Conservation (phyloP, 2,113 vertebrate genomes). For the Pteruthius melanotis region DNA sequence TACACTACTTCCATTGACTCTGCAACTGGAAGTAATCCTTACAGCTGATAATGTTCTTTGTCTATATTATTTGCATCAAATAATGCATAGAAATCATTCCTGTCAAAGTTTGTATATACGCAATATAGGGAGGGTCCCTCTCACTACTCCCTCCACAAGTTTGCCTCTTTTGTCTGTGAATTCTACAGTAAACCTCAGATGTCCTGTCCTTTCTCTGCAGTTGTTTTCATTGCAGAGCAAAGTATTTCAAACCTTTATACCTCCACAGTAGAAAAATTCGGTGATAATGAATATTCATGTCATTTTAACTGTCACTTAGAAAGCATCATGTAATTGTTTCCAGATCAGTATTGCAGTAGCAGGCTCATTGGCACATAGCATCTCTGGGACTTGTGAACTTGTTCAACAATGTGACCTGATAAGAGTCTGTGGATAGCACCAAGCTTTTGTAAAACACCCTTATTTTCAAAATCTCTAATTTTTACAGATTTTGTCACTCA, state of each 20-base stretch:
- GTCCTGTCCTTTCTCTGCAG: not conserved
- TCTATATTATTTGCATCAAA: not conserved
- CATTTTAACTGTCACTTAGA: not conserved
- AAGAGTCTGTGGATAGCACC: not conserved
- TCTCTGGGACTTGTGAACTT: not conserved
- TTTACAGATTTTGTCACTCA: not conserved
- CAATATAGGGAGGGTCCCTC: not conserved
- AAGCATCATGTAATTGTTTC: not conserved
- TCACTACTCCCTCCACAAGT: not conserved
- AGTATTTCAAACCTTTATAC: not conserved
- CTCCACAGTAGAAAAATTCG: not conserved
- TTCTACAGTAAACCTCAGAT: not conserved
- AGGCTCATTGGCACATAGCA: not conserved
- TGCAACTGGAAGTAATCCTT: not conserved
- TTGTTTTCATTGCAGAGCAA: not conserved
- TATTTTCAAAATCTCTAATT: not conserved
- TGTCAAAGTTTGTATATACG: not conserved
- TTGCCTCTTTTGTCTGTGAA: not conserved
- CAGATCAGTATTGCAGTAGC: not conserved
- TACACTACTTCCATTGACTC: not conserved
- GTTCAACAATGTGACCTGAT: not conserved
- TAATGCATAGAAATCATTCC: not conserved
- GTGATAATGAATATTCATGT: not conserved
- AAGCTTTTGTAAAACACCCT: not conserved
- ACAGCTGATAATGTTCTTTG: not conserved